phyloP scores from a whole-genome alignment of 2,888 invertebrate species.

The Ligdia adustata region DNA sequence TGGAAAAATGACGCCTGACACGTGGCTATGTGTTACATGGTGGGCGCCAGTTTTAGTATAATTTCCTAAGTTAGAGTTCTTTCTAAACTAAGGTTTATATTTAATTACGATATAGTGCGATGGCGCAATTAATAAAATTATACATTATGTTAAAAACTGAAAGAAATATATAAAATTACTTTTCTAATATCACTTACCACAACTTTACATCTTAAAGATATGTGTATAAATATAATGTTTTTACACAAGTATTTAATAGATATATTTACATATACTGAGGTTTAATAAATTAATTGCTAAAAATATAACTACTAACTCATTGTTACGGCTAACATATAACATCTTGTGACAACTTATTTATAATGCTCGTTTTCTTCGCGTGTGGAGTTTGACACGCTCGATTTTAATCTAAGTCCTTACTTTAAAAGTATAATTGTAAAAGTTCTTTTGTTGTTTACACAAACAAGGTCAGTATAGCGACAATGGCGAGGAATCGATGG shows the following conservation, averaged over 20 bases:
- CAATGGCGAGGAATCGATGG: constrained; percentile 29
- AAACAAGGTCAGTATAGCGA: constrained; percentile 28
- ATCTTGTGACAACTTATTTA: constrained; percentile 20
- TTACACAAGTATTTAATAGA: too few relatives aligned
- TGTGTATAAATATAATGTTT: too few relatives aligned
- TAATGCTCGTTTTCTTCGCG: constrained; percentile 34
- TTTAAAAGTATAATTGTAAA: constrained; percentile 38
- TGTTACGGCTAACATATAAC: constrained; percentile 2
- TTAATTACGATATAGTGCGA: too few relatives aligned
- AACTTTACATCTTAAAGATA: too few relatives aligned
- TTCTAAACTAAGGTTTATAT: too few relatives aligned
- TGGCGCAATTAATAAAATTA: too few relatives aligned
- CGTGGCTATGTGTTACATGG: constrained; percentile 9
- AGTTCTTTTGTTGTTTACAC: constrained; percentile 33
- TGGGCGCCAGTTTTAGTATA: constrained; percentile 6
- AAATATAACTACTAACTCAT: background rate
- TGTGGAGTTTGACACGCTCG: constrained; percentile 38
- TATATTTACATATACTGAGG: too few relatives aligned
- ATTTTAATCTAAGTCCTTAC: constrained; percentile 38
- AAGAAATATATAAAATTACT: too few relatives aligned
- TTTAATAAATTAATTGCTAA: too few relatives aligned
- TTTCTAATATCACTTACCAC: too few relatives aligned
- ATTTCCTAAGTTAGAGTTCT: too few relatives aligned
- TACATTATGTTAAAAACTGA: too few relatives aligned
- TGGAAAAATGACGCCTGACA: constrained; percentile 31